Conservation (phyloP, 1,140 invertebrate species). For the Drusus annulatus region DNA sequence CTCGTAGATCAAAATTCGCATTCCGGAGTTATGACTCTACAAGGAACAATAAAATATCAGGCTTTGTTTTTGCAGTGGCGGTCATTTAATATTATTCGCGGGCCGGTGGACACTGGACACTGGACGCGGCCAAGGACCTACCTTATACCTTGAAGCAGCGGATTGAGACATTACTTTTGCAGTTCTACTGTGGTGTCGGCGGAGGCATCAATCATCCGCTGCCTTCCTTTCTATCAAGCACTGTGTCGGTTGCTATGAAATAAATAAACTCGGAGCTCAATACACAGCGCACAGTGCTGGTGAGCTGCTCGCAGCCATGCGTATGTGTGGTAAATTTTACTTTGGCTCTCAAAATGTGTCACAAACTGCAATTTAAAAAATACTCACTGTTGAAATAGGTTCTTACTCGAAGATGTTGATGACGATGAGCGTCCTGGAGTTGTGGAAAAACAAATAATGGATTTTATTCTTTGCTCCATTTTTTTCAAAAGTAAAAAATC, state of each 20-base stretch:
- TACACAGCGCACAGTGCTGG: too few relatives aligned
- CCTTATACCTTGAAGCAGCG: too few relatives aligned
- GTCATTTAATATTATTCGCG: not conserved
- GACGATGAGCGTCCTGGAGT: too few relatives aligned
- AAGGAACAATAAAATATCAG: not conserved
- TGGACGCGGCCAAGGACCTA: not conserved
- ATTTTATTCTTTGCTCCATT: too few relatives aligned
- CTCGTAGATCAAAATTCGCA: too few relatives aligned
- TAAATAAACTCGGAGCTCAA: too few relatives aligned
- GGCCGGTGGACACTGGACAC: slow-evolving; percentile 1
- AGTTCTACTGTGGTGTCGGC: slow-evolving; percentile 47
- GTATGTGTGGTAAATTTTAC: not conserved
- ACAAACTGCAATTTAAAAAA: too few relatives aligned
- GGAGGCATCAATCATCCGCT: slow-evolving; percentile 52
- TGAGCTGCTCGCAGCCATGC: not conserved
- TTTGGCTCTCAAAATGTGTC: not conserved
- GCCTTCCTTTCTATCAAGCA: slow-evolving; percentile 53
- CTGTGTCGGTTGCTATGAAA: slow-evolving; percentile 34
- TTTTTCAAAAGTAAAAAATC: too few relatives aligned
- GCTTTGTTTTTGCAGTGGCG: not conserved
- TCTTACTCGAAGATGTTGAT: too few relatives aligned
- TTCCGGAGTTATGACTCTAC: too few relatives aligned
- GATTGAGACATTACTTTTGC: slow-evolving; percentile 50
- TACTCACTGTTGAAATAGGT: too few relatives aligned
- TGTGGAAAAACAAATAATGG: too few relatives aligned